phyloP scores from a whole-genome alignment of 2,888 invertebrate species.

The Hirtodrosophila trivittata region DNA sequence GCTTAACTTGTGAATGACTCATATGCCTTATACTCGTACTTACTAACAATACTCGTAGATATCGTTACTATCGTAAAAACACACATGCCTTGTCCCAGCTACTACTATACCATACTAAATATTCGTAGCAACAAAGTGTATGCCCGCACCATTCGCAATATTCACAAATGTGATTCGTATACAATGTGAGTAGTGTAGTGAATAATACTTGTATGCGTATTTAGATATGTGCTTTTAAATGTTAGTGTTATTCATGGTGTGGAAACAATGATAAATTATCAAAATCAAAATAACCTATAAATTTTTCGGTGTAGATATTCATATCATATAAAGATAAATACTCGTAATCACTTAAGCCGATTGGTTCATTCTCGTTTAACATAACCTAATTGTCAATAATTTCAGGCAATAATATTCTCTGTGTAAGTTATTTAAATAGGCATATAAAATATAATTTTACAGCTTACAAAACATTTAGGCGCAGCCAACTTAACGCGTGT shows the following conservation, averaged over 20 bases:
- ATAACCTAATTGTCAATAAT: neutral
- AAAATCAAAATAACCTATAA: too few species aligned
- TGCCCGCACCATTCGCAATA: slow-evolving; percentile 29
- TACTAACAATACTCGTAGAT: slow-evolving; percentile 3
- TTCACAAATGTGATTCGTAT: slow-evolving; percentile 50
- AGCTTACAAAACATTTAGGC: too few species aligned
- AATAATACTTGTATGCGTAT: slow-evolving; percentile 22
- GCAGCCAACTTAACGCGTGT: too few species aligned
- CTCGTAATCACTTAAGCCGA: slow-evolving; percentile 13
- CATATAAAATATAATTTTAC: too few species aligned
- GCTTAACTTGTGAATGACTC: slow-evolving; percentile 74
- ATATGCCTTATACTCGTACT: slow-evolving; percentile 40
- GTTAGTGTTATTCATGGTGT: slow-evolving; percentile 32
- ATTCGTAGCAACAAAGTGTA: slow-evolving; percentile 20
- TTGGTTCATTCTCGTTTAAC: slow-evolving; percentile 25
- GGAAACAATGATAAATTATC: slow-evolving; percentile 9
- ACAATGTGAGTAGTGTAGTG: slow-evolving; percentile 45
- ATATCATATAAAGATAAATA: too few species aligned
- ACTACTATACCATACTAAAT: slow-evolving; percentile 15
- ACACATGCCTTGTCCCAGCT: slow-evolving; percentile 38
- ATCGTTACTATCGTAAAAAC: neutral
- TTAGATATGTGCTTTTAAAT: slow-evolving; percentile 41
- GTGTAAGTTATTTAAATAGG: too few species aligned
- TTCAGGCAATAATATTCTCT: neutral
- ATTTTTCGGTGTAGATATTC: slow-evolving; percentile 5